Base-by-base conservation (phyloP, 2,888 invertebrate species). In the Noctua janthina region DNA sequence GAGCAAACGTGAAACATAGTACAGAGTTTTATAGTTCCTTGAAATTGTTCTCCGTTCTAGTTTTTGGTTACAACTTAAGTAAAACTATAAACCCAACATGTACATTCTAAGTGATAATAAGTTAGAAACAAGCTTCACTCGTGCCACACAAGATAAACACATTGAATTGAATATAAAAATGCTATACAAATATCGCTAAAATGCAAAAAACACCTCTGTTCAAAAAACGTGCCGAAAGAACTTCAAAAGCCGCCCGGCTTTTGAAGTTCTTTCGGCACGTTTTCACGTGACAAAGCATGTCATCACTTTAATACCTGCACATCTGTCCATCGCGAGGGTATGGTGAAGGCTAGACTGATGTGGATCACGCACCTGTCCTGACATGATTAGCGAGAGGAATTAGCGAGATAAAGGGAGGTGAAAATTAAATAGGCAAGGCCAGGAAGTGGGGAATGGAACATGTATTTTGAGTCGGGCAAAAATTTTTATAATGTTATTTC, bases 291-390 rank as follows among this genome's bases (percentile, higher is more conserved):
- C 78, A 72, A 11, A 64, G n/a, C 62, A 2, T 71, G 86, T 83
- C 83, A 74, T 17, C 75, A 74, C 67, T 5, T 10, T 86, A 76
- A 85, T 79, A 72, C 79, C 83, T 67, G 17, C 39, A 62, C 74
- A 73, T 39, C 23, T 75, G 51, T 59, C 64, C 82, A 68, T 2
- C 13, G 46, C 17, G 67, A 49, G 71, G 70, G 39, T 11, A 20
- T 11, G 10, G 11, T n/a, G 54, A 70, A 4, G 17, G 80, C 39
- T 59, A 6, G 69, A 75, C 79, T 66, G 75, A 67, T 82, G 73
- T 51, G 74, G 86, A 75, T 73, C 86, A 74, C 73, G 17, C 85
- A 86, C 76, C 86, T 83, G 85, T 68, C 70, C 67, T 76, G 74
- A 51, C n/a, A 13, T 72, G 56, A 70, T 76, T 68, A 62, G 67